A percentile compares a stretch with the other conserved stretches of the same genome.
These are phyloP conservation scores for Odontamblyopus lacepedii DNA, from an alignment of 2,797 vertebrate species.

Conservation along the genomic window DNA sequence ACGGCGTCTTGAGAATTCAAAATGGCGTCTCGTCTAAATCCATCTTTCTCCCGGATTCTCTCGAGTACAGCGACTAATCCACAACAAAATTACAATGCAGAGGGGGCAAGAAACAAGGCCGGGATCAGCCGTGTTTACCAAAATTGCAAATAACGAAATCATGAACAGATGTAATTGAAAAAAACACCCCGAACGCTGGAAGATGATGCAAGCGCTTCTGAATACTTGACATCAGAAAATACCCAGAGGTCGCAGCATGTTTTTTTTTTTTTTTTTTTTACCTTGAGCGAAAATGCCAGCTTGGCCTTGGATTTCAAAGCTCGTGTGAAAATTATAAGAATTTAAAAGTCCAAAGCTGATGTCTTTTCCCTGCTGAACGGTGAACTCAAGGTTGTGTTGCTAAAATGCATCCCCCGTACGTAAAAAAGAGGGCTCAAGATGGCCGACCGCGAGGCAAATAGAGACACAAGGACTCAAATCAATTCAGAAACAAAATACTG, in stretches of 20 bases:
- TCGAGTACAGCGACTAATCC: constrained; percentile 3
- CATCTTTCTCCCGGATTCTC: background rate
- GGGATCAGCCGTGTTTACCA: background rate
- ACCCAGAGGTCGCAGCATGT: background rate
- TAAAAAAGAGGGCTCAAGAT: background rate
- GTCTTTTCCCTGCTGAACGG: background rate
- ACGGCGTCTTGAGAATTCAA: background rate
- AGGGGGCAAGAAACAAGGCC: background rate
- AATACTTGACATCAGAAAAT: constrained; percentile 1
- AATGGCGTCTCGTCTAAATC: background rate
- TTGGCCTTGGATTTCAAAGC: constrained; percentile 7
- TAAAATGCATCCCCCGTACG: background rate
- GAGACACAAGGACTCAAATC: background rate
- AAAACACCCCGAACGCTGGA: background rate
- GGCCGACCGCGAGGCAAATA: background rate
- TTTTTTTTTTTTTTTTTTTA: background rate
- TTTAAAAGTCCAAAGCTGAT: constrained; percentile 5
- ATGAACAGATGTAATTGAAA: background rate
- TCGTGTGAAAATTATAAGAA: constrained; percentile 1
- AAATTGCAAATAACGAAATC: background rate
- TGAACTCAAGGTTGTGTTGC: background rate
- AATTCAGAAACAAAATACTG: background rate
- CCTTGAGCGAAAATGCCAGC: background rate
- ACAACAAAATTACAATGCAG: constrained; percentile 5
- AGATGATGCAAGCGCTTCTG: constrained; percentile 3